Evolutionary conservation across 2,113 vertebrate genomes (phyloP).

Genomic region (Cariama cristata): DNA sequence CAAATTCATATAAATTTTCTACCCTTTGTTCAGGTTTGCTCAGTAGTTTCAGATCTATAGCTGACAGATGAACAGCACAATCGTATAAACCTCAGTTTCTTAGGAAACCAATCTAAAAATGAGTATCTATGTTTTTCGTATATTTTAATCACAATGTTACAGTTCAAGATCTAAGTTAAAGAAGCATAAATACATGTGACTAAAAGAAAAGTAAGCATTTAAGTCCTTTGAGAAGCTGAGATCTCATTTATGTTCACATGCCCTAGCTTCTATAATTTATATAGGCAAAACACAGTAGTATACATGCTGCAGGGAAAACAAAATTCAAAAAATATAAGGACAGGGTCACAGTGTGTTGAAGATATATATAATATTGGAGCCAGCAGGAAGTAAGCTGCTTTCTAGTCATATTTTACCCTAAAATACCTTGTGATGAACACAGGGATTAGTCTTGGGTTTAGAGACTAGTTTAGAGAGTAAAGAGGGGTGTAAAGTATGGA

Average conservation of each 20-base stretch:
- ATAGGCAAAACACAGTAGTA: neutral
- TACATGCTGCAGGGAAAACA: neutral
- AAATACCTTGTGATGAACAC: neutral
- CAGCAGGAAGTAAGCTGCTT: neutral
- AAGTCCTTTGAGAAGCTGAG: neutral
- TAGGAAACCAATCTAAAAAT: constrained; percentile 30
- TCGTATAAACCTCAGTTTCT: neutral
- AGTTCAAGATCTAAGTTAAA: neutral
- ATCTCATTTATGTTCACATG: neutral
- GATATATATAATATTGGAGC: neutral
- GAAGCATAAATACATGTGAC: neutral
- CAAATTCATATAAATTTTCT: neutral
- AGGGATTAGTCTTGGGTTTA: neutral
- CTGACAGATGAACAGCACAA: neutral
- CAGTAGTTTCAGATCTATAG: neutral
- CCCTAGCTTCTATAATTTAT: neutral
- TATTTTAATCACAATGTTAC: neutral
- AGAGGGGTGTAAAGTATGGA: neutral
- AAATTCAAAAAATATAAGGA: neutral
- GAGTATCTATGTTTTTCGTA: neutral
- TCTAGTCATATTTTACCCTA: neutral
- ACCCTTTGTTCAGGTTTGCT: neutral
- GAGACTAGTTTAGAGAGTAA: neutral
- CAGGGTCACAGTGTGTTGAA: neutral
- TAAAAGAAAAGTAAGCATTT: neutral